Evolutionary conservation across 2,797 vertebrate genomes (phyloP), one percentile per base, ranked within the genome.

Genomic region (Cirrhinus molitorella): DNA sequence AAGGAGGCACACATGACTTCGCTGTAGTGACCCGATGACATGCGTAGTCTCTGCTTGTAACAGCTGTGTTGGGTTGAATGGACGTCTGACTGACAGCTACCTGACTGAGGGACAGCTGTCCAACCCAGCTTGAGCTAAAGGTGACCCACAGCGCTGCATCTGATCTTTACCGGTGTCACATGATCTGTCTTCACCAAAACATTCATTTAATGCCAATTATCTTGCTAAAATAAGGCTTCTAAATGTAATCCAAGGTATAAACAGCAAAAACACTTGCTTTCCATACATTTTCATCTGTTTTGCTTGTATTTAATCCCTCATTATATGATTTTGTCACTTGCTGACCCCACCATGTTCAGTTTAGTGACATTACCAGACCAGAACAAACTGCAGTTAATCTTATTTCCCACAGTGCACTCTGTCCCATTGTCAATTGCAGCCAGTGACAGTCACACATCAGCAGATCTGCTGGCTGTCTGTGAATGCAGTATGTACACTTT

Each of bases 331-430:
- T 40, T 75, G 21, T 17, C 73, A 11, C 53, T 75, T 25, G 17
- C 76, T 79, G 45, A 34, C 61, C 61, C 21, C 45, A 51, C 12
- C 43, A 51, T 51, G 25, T 79, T 66, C 21, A 77, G 45, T 34
- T 61, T 77, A 28, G 28, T 16, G 76, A 37, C 45, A 76, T 65
- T 55, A 34, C 61, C 51, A 77, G 75, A 73, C 47, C 59, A 80
- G 83, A 78, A 40, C 43, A 83, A 40, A 77, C 85, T 59, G 81
- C 72, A 61, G 86, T 87, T 92, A 90, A 91, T 92, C 90, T 91
- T 76, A 47, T 92, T 89, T 90, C 88, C 91, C 90, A 91, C 87
- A 86, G 89, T 91, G 88, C 88, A 85, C 85, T 57, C 88, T 85
- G 87, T 76, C 87, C 78, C 86, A 85, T 91, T 91, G 92, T 92